A percentile compares a stretch with the other conserved stretches of the same genome.
Evolutionary conservation across 2,113 vertebrate genomes (phyloP).

Genomic region (Ammodytes marinus): DNA sequence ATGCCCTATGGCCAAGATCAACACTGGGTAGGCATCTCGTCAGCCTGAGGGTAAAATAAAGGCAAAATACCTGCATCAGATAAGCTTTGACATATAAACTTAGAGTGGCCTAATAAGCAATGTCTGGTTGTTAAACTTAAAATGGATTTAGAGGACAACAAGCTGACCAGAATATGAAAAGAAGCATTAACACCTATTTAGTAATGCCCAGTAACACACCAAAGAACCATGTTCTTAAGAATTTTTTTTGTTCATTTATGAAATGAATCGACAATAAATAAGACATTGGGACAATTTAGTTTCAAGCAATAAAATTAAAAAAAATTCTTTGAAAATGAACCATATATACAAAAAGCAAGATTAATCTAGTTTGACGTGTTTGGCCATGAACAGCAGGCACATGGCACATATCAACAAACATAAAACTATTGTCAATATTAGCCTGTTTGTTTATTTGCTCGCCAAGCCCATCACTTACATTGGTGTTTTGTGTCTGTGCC

Average conservation of each 20-base stretch:
- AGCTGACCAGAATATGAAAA: background rate
- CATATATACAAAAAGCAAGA: constrained; percentile 4
- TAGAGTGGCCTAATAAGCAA: background rate
- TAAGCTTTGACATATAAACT: constrained; percentile 12
- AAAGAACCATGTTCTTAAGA: background rate
- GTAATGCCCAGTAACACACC: background rate
- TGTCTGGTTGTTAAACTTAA: constrained; percentile 4
- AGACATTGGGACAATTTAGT: background rate
- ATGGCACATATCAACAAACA: constrained; percentile 71
- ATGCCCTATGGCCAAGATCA: constrained; percentile 47
- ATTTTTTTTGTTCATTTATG: background rate
- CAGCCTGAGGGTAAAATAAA: constrained; percentile 33
- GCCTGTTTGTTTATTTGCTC: constrained; percentile 82
- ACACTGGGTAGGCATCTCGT: constrained; percentile 36
- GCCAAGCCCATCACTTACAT: constrained; percentile 83
- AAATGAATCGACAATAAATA: constrained; percentile 3
- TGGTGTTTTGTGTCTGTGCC: constrained; percentile 82
- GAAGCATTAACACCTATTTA: background rate
- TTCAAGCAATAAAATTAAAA: background rate
- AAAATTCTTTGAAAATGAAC: background rate
- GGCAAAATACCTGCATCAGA: constrained; percentile 17
- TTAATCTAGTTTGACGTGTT: constrained; percentile 55
- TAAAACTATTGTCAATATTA: constrained; percentile 87
- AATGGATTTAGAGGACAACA: background rate
- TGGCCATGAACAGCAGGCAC: constrained; percentile 64